These are phyloP conservation scores for Pseudorasbora parva DNA, from an alignment of 2,113 vertebrate genomes.

Conservation along the genomic window DNA sequence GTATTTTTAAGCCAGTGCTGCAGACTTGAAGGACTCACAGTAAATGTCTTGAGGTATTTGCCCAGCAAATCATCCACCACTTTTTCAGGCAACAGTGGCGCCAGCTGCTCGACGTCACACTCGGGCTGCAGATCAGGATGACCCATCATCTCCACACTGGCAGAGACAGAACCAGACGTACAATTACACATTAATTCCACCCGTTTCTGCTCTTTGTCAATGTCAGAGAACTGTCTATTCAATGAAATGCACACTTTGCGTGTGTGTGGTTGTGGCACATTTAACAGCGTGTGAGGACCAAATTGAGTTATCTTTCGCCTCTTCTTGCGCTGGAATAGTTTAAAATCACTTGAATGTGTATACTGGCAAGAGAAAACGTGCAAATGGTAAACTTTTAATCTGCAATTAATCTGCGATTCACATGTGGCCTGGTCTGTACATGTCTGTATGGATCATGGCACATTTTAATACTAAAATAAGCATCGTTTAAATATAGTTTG, in stretches of 20 bases:
- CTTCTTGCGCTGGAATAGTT: too few species aligned
- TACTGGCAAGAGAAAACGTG: too few species aligned
- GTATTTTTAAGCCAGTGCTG: neutral
- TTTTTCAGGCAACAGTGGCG: constrained; percentile 82
- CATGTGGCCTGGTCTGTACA: too few species aligned
- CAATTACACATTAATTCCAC: neutral
- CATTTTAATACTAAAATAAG: neutral
- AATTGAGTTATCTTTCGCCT: too few species aligned
- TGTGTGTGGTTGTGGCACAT: too few species aligned
- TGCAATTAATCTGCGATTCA: too few species aligned
- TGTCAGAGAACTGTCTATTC: neutral
- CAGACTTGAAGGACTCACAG: constrained; percentile 76
- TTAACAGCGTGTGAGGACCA: too few species aligned
- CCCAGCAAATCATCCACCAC: constrained; percentile 88
- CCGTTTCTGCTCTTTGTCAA: neutral
- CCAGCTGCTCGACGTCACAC: constrained; percentile 83
- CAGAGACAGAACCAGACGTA: constrained; percentile 15
- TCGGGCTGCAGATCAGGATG: constrained; percentile 86
- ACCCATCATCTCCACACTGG: constrained; percentile 94
- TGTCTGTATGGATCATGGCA: too few species aligned
- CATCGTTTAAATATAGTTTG: neutral
- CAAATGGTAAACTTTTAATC: too few species aligned
- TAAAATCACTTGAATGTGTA: too few species aligned
- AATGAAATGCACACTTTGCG: neutral
- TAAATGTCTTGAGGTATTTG: constrained; percentile 93